These are phyloP conservation scores for Platysternon megacephalum DNA, from an alignment of 2,113 vertebrate species.

Conservation along the genomic window DNA sequence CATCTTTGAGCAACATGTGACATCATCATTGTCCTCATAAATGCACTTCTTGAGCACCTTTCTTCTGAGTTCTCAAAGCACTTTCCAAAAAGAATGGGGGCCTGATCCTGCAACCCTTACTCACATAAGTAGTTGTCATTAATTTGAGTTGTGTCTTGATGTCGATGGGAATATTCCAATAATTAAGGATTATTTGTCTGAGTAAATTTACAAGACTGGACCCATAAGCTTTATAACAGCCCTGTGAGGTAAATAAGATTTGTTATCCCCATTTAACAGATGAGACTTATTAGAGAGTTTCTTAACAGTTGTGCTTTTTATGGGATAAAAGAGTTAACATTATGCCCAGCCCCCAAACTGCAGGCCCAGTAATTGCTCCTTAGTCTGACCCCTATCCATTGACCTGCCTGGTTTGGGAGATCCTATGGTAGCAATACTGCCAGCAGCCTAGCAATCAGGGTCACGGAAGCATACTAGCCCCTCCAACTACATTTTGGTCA, in stretches of 20 bases:
- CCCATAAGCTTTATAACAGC: neutral
- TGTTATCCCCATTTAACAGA: fast-evolving
- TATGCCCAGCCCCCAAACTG: neutral
- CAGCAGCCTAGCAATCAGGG: neutral
- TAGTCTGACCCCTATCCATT: neutral
- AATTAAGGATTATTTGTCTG: fast-evolving
- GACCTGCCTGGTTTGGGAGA: neutral
- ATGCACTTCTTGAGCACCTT: neutral
- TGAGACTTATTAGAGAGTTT: neutral
- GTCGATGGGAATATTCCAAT: neutral
- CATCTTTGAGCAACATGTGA: neutral
- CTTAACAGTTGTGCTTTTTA: neutral
- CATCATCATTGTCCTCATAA: neutral
- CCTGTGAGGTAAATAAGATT: neutral
- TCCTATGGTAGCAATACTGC: neutral
- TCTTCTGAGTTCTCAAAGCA: neutral
- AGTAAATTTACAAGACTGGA: neutral
- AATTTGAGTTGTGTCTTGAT: neutral
- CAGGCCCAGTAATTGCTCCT: neutral
- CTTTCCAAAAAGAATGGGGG: neutral
- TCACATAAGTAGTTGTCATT: neutral
- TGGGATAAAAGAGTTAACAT: neutral
- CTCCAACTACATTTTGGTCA: neutral
- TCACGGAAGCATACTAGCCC: neutral
- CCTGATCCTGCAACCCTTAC: neutral